Evolutionary conservation across 2,797 vertebrate species (phyloP), one percentile per base, ranked within the genome.

Genomic region (Orientallactaga sibirica): DNA sequence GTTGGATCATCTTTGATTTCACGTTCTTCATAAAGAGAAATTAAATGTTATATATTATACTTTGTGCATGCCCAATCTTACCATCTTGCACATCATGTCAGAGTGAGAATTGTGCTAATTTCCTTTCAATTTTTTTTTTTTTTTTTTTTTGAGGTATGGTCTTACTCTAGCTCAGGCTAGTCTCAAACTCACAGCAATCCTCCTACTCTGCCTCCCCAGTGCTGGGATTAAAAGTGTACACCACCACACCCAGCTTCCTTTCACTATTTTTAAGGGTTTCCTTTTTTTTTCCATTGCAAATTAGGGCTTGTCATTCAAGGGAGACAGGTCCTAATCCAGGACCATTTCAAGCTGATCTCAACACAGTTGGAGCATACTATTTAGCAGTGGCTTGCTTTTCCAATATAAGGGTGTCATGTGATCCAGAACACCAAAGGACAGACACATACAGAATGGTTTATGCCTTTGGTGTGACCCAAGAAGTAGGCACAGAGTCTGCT

Each of bases 31-130:
- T 90, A 88, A 97, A 92, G 94, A 88, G 62, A 83, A 81, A 79
- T 96, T 91, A 96, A 97, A 97, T 97, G 33, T 48, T 94, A 94
- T 84, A 3, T 97, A 86, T 96, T 95, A 92, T 90, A 97, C 67
- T 97, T 97, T 96, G 94, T 97, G 92, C 91, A 88, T 93, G 87
- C 94, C 97, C 93, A 96, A 66, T 96, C 88, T 0, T 81, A 86
- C 95, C 11, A 96, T 90, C 94, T 75, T 92, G 92, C 96, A 81
- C 86, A 74, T 73, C 68, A 74, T 48, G 41, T 74, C 70, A 37
- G 19, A 92, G 48, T 70, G 55, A 37, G 33, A 62, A 67, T 33
- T 41, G 7, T 55, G 25, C 29, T 68, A 37, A 75, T 29, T 87
- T 79, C 33, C 70, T 76, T 82, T 86, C 25, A 16, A 14, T 58